These are phyloP conservation scores for Pseudeuparius sepicola DNA, from an alignment of 2,888 invertebrate species.

Conservation along the genomic window DNA sequence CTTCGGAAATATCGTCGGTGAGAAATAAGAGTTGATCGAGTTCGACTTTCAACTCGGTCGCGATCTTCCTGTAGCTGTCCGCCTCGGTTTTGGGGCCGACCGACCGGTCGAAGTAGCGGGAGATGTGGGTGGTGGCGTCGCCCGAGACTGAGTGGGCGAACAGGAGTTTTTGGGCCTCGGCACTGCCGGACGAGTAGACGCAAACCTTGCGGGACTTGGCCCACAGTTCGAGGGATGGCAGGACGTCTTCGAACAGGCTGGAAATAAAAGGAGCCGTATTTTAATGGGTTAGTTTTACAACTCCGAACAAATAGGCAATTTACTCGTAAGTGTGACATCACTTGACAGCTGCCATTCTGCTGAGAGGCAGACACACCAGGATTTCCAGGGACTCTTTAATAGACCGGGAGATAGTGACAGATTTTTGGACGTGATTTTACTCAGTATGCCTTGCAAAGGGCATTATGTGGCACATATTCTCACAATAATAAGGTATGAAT, in stretches of 20 bases:
- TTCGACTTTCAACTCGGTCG: constrained; percentile 51
- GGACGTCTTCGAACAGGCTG: constrained; percentile 84
- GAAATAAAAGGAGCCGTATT: constrained; percentile 29
- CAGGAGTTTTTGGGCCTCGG: constrained; percentile 80
- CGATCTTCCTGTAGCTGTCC: constrained; percentile 70
- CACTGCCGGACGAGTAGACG: constrained; percentile 88
- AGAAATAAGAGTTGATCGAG: constrained; percentile 70
- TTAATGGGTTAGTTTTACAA: background rate
- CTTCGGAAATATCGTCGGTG: constrained; percentile 68
- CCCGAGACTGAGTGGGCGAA: constrained; percentile 70
- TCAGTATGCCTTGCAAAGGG: too few relatives aligned
- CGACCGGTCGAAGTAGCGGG: constrained; percentile 78
- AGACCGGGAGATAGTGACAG: too few relatives aligned
- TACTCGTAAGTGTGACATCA: constrained; percentile 4
- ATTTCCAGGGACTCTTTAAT: too few relatives aligned
- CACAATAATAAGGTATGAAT: too few relatives aligned
- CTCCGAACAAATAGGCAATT: background rate
- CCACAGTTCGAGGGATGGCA: constrained; percentile 63
- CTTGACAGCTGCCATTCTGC: too few relatives aligned
- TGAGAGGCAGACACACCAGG: too few relatives aligned
- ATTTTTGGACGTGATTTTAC: too few relatives aligned
- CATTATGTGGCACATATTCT: too few relatives aligned
- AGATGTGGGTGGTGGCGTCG: constrained; percentile 61
- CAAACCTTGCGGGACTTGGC: constrained; percentile 55
- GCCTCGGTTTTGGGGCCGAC: constrained; percentile 72